Evolutionary conservation across 1,140 invertebrate species (phyloP).

Genomic region (Chymomyza costata): DNA sequence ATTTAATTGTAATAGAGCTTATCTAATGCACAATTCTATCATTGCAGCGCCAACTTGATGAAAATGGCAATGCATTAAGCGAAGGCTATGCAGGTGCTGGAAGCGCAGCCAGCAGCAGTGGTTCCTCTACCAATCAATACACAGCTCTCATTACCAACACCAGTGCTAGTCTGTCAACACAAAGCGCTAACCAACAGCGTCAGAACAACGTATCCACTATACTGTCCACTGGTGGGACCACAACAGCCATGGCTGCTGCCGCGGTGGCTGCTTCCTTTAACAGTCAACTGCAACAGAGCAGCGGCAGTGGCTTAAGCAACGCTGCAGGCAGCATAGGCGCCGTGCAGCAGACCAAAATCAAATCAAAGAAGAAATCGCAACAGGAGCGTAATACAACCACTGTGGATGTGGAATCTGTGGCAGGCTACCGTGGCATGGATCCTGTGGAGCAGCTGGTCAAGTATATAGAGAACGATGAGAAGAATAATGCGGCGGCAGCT

Average conservation of each 20-base stretch:
- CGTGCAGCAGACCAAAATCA: slow-evolving; percentile 41
- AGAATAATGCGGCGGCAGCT: slow-evolving; percentile 12
- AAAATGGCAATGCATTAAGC: slow-evolving; percentile 76
- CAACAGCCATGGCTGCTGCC: slow-evolving; percentile 48
- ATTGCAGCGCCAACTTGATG: slow-evolving; percentile 76
- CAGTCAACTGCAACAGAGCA: slow-evolving; percentile 33
- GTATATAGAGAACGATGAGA: slow-evolving; percentile 75
- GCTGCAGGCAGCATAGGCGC: background rate
- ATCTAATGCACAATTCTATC: too few relatives aligned
- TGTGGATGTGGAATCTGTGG: slow-evolving; percentile 77
- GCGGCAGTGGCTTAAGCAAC: slow-evolving; percentile 1
- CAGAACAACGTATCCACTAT: slow-evolving; percentile 46
- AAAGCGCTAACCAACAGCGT: slow-evolving; percentile 23
- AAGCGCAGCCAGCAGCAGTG: slow-evolving; percentile 6
- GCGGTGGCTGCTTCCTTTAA: slow-evolving; percentile 44
- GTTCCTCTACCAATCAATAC: slow-evolving; percentile 27
- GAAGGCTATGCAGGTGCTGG: slow-evolving; percentile 33
- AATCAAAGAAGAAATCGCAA: slow-evolving; percentile 65
- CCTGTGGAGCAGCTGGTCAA: slow-evolving; percentile 77
- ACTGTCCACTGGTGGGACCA: slow-evolving; percentile 32
- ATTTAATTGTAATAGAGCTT: too few relatives aligned
- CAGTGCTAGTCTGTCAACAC: slow-evolving; percentile 8
- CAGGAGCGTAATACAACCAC: slow-evolving; percentile 77
- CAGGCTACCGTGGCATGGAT: slow-evolving; percentile 79
- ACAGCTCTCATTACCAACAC: slow-evolving; percentile 35